Evolutionary conservation across 2,888 invertebrate genomes (phyloP), one percentile per base, ranked within the genome.

Genomic region (Ennomos fuscantarius): DNA sequence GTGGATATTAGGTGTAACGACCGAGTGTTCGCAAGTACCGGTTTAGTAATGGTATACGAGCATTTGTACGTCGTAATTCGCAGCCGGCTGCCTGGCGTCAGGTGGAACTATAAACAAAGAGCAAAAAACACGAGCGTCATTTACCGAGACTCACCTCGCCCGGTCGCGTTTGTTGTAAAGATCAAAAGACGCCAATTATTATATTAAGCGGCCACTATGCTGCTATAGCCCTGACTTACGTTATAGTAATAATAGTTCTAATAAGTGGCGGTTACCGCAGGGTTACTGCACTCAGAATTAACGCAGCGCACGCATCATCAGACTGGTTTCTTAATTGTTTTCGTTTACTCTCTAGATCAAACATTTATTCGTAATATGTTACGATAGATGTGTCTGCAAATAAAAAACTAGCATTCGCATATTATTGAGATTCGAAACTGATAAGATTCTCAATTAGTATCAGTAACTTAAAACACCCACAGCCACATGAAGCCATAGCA

Each of bases 41-140:
- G 45, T 46, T 56, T 41, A 51, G 50, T 51, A 55, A 50, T 50
- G 55, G 43, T 33, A 43, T 48, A 35, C 34, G 43, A 45, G 39
- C 50, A 51, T 48, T 46, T 40, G 52, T 59, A 47, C 39, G 52
- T 56, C 47, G 58, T 51, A 59, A 47, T 51, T 47, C 46, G 24
- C 49, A 55, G 43, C 45, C 60, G 60, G 58, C 62, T 50, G 55
- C 54, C 41, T 62, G 68, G 72, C 72, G 72, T 72, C 73, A 75
- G 72, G 68, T 75, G 66, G 58, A 55, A 50, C 31, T 53, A 60
- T 63, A 68, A 69, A 72, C 63, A 73, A 68, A 68, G 60, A 65
- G 50, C 42, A 61, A 63, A 72, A 69, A 63, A 33, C 48, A 35
- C 50, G 59, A 55, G 45, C 59, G 50, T 47, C 51, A 65, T 66